These are phyloP conservation scores for Sebastes umbrosus DNA, from an alignment of 2,797 vertebrate species.

Conservation along the genomic window DNA sequence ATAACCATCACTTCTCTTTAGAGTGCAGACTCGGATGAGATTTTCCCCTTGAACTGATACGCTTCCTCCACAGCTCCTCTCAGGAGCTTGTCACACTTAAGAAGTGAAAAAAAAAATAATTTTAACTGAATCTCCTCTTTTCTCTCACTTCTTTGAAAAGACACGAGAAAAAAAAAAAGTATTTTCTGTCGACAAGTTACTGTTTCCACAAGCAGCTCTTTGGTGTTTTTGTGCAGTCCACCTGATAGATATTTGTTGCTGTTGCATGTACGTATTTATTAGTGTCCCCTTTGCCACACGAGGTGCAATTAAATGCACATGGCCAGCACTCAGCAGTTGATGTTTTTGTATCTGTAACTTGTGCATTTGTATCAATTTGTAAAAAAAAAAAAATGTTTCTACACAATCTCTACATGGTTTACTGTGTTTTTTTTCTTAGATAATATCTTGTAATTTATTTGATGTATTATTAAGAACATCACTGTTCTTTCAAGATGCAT, in stretches of 20 bases:
- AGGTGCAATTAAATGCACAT: conserved; percentile 40
- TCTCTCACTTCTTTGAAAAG: conserved; percentile 13
- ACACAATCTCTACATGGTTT: conserved; percentile 43
- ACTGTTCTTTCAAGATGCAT: background rate
- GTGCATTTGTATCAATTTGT: conserved; percentile 75
- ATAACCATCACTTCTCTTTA: conserved; percentile 12
- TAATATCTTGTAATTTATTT: background rate
- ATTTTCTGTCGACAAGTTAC: background rate
- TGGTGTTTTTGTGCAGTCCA: conserved; percentile 61
- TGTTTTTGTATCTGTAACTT: conserved; percentile 60
- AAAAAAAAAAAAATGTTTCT: conserved; percentile 54
- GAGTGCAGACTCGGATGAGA: conserved; percentile 40
- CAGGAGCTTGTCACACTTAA: conserved; percentile 36
- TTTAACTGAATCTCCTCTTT: background rate
- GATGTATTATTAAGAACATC: too few species aligned
- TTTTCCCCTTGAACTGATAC: conserved; percentile 59
- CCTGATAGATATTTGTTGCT: conserved; percentile 52
- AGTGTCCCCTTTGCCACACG: conserved; percentile 49
- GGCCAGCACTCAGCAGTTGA: conserved; percentile 27
- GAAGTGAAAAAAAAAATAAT: background rate
- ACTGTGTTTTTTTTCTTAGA: background rate
- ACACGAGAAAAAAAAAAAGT: background rate
- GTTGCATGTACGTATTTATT: conserved; percentile 75
- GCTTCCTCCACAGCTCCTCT: conserved; percentile 26
- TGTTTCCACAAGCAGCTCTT: conserved; percentile 41